Evolutionary conservation across 2,797 vertebrate genomes (phyloP), one percentile per base, ranked within the genome.

Genomic region (Sphenodon punctatus): DNA sequence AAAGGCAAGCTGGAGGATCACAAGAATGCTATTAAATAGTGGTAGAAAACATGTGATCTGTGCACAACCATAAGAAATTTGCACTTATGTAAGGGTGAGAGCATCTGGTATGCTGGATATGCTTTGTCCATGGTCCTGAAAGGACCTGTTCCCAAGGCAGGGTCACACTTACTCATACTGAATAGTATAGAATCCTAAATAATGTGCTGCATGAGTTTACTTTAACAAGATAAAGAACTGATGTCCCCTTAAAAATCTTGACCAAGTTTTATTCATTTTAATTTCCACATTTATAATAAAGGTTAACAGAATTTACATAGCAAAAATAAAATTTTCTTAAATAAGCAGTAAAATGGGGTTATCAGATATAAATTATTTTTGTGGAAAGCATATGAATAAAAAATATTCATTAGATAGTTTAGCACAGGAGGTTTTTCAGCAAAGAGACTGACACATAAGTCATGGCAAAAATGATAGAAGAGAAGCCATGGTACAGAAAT

Each of bases 371-470:
- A 23, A 5, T 76, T 82, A n/a, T 63, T 49, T 12, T 13, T 70
- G 12, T 64, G 7, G 5, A 30, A 67, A 74, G 1, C 22, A 9
- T 66, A 75, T 49, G 6, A 63, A 45, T 61, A n/a, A 34, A 75
- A 58, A 64, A 70, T 6, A 89, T 75, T 64, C 46, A 23, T 11
- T 8, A 73, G 48, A 53, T 4, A 61, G 6, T 66, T 69, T 83
- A 88, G n/a, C 38, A 74, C 30, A 45, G 8, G 68, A 1, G 32
- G 25, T 39, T 65, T 13, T 63, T 41, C 32, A 63, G 56, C 46
- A 39, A 46, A 0, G 27, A 30, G 66, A 6, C 2, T 63, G 3
- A 2, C 3, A 12, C 8, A 45, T 2, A 16, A 55, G n/a, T 41
- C 10, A 30, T 27, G 25, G 30, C 27, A 32, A 3, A 4, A 60